Conservation (phyloP, 1,140 invertebrate genomes). For the Brachionus calyciflorus region DNA sequence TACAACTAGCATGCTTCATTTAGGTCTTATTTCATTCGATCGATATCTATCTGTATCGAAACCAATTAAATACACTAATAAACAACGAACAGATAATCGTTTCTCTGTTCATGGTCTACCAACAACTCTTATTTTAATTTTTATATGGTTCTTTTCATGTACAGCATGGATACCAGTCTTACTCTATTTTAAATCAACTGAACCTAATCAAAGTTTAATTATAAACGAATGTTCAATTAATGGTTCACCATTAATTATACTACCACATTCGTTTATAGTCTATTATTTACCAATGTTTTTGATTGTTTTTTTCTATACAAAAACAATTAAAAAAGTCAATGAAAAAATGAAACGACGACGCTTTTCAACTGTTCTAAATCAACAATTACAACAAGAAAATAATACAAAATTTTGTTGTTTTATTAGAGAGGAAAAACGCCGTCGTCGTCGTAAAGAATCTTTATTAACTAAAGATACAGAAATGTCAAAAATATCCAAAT, state of each 20-base stretch:
- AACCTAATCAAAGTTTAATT: background rate
- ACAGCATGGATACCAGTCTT: conserved; percentile 38
- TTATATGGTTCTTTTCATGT: conserved; percentile 40
- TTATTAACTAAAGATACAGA: background rate
- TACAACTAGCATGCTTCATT: conserved; percentile 65
- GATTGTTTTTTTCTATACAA: conserved; percentile 34
- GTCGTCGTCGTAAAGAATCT: too few species aligned
- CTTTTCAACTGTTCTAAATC: too few species aligned
- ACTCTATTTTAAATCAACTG: conserved; percentile 16
- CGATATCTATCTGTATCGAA: conserved; percentile 80
- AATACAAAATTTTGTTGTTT: too few species aligned
- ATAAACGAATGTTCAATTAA: background rate
- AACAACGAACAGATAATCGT: background rate
- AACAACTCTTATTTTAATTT: conserved; percentile 25
- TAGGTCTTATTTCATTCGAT: conserved; percentile 74
- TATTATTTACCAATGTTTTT: conserved; percentile 44
- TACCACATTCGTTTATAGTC: conserved; percentile 28
- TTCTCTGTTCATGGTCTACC: conserved; percentile 22
- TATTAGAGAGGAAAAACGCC: too few species aligned
- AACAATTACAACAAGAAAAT: too few species aligned
- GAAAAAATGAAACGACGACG: conserved; percentile 15
- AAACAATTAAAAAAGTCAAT: conserved; percentile 34
- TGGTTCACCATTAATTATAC: conserved; percentile 5
- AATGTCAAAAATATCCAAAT: background rate
- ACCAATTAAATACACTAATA: conserved; percentile 71